Conservation (phyloP, 2,113 vertebrate genomes). For the Siphamia tubifer region DNA sequence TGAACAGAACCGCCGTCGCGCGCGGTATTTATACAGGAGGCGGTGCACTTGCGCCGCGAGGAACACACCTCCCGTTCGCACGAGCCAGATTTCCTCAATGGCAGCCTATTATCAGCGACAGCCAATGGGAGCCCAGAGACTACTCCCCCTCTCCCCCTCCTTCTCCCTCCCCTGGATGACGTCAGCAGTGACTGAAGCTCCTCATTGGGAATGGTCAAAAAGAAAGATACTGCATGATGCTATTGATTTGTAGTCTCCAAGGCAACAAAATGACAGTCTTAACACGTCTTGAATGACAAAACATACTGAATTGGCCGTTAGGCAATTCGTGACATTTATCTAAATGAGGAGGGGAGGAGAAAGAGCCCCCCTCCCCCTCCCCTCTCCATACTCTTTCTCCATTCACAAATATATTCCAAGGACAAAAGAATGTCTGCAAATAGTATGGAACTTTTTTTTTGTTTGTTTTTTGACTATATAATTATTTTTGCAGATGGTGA, state of each 20-base stretch:
- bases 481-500: too few relatives aligned
- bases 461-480: too few relatives aligned
- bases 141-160: neutral
- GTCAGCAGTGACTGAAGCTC: constrained; percentile 31
- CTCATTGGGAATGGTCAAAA: constrained; percentile 51
- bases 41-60: constrained; percentile 49
- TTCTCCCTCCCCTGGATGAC: constrained; percentile 41
- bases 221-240: constrained; percentile 41
- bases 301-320: constrained; percentile 3
- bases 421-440: constrained; percentile 42
- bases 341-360: constrained; percentile 26
- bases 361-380: too few relatives aligned
- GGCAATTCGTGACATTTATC: constrained; percentile 50
- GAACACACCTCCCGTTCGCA: constrained; percentile 60
- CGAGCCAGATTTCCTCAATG: constrained; percentile 70
- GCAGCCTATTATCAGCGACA: constrained; percentile 37
- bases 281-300: constrained; percentile 46
- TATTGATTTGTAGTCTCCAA: constrained; percentile 70
- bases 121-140: constrained; percentile 62
- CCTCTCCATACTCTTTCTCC: constrained; percentile 12
- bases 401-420: constrained; percentile 70
- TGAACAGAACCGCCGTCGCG: constrained; percentile 25
- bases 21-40: constrained; percentile 66
- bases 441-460: too few relatives aligned
- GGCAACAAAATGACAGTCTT: constrained; percentile 57